Conservation (phyloP, 2,113 vertebrate genomes). For the Sus scrofa region DNA sequence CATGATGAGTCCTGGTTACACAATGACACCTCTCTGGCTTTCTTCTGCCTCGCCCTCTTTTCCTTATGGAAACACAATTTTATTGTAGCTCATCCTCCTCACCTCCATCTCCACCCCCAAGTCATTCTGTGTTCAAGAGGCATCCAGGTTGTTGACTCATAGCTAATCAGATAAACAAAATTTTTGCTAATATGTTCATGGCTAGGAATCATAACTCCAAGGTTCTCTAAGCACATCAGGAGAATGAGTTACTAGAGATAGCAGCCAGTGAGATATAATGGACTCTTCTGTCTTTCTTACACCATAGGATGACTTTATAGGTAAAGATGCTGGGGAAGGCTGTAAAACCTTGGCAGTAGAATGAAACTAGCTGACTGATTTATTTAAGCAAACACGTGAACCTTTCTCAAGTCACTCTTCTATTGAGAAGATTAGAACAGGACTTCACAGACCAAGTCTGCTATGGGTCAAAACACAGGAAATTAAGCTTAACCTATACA, state of each 20-base stretch:
- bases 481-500: slow-evolving; percentile 65
- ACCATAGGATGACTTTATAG: background rate
- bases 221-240: background rate
- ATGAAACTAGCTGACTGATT: background rate
- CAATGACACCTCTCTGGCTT: background rate
- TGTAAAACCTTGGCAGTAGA: background rate
- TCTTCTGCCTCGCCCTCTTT: background rate
- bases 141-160: background rate
- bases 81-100: background rate
- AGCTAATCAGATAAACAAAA: background rate
- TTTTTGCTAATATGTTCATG: background rate
- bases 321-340: background rate
- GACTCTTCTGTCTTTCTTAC: background rate
- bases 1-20: background rate
- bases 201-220: background rate
- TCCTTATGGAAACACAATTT: background rate
- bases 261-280: background rate
- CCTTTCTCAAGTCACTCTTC: slow-evolving; percentile 51
- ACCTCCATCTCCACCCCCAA: background rate
- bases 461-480: slow-evolving; percentile 49
- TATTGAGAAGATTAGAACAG: slow-evolving; percentile 55
- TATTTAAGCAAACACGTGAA: background rate
- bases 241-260: background rate
- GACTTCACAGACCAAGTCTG: background rate
- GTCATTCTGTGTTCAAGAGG: background rate